Conservation (phyloP, 2,797 vertebrate genomes). For the Phylloscopus collybita region DNA sequence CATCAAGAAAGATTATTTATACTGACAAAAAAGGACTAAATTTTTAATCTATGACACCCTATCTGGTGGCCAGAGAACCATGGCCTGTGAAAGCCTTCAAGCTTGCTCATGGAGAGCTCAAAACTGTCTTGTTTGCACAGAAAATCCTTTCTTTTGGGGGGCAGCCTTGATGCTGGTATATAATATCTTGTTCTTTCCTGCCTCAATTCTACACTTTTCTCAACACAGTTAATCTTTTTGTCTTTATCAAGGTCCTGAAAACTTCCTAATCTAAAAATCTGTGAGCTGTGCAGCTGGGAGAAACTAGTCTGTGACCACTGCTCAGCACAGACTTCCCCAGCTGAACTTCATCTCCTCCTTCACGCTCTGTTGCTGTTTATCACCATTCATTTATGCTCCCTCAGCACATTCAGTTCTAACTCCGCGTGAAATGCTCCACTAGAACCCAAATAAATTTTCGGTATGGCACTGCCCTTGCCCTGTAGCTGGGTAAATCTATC, state of each 20-base stretch:
- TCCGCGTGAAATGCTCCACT: not conserved
- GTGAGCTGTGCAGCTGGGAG: not conserved
- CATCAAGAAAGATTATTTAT: not conserved
- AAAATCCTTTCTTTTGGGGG: not conserved
- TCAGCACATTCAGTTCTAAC: not conserved
- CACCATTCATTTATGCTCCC: constrained; percentile 1
- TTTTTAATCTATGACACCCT: not conserved
- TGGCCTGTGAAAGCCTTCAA: not conserved
- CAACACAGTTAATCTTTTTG: not conserved
- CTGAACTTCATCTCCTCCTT: constrained; percentile 47
- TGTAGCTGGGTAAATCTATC: not conserved
- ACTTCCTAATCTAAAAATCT: not conserved
- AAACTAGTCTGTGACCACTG: not conserved
- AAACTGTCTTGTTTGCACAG: not conserved
- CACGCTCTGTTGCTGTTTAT: constrained; percentile 15
- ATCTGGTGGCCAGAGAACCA: not conserved
- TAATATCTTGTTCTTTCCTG: not conserved
- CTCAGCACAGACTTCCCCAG: not conserved
- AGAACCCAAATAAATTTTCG: not conserved
- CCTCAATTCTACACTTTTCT: not conserved
- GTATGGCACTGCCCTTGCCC: not conserved
- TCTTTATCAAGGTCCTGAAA: not conserved
- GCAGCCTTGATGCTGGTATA: not conserved
- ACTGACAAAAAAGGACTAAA: not conserved
- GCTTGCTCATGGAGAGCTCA: not conserved